Percentiles rank a stretch among this genome's conserved stretches.
Conservation (phyloP, 2,888 invertebrate genomes). For the Drosophila anceps region DNA sequence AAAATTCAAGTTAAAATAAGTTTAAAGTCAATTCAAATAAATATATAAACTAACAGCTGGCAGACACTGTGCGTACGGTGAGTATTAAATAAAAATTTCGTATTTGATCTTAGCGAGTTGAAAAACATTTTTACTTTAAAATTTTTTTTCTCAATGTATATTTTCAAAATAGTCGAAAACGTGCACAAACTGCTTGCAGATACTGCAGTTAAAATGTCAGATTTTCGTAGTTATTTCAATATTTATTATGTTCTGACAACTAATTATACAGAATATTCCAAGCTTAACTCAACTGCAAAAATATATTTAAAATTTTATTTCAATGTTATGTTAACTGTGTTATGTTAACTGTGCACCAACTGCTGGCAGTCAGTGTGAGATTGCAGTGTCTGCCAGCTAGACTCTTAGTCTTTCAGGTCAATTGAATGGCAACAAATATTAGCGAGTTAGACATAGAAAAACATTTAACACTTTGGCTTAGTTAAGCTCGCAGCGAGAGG, state of each 20-base stretch:
- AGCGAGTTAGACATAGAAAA: slow-evolving; percentile 5
- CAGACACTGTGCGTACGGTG: background rate
- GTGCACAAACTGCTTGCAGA: too few relatives aligned
- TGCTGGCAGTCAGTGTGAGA: background rate
- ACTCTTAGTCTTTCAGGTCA: background rate
- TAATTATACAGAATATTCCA: background rate
- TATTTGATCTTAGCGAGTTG: too few relatives aligned
- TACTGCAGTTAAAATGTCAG: too few relatives aligned
- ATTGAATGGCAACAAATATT: background rate
- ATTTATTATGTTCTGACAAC: too few relatives aligned
- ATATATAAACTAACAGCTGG: background rate
- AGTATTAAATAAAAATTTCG: background rate
- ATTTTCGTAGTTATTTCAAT: too few relatives aligned
- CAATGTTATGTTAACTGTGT: too few relatives aligned
- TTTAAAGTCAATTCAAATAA: background rate
- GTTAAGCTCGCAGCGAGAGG: background rate
- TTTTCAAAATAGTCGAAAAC: too few relatives aligned
- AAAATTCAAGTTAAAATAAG: background rate
- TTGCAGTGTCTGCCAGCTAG: background rate
- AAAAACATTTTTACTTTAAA: too few relatives aligned
- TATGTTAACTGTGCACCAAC: background rate
- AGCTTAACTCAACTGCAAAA: background rate
- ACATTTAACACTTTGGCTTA: slow-evolving; percentile 13
- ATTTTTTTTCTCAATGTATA: too few relatives aligned
- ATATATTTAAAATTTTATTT: background rate